These are phyloP conservation scores for Muscina levida DNA, from an alignment of 2,888 invertebrate genomes.

Conservation along the genomic window DNA sequence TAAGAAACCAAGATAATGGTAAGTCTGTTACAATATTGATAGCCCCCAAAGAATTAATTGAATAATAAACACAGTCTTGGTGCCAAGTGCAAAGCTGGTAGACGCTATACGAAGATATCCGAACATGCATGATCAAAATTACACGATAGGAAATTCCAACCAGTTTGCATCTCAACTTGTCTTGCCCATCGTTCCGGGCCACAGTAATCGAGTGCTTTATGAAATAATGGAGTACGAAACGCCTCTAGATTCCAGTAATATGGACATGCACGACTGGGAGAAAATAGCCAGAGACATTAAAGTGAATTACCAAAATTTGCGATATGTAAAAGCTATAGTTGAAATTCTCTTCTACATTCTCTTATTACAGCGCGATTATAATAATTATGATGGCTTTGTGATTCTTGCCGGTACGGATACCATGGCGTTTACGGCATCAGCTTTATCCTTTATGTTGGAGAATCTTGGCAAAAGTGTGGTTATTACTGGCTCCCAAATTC, in stretches of 20 bases:
- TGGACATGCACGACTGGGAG: slow-evolving; percentile 95
- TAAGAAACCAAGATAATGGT: slow-evolving; percentile 89
- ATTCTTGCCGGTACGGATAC: slow-evolving; percentile 98
- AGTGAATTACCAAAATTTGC: slow-evolving; percentile 82
- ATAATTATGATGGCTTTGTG: slow-evolving; percentile 94
- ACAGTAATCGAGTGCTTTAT: slow-evolving; percentile 84
- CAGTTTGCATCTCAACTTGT: slow-evolving; percentile 81
- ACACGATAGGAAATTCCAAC: slow-evolving; percentile 83
- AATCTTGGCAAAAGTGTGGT: slow-evolving; percentile 96
- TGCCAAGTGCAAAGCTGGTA: slow-evolving; percentile 78
- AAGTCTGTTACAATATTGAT: slow-evolving; percentile 74
- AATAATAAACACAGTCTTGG: slow-evolving; percentile 84
- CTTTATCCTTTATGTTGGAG: slow-evolving; percentile 97
- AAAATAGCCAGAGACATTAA: slow-evolving; percentile 92
- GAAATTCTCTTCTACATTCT: too few species aligned
- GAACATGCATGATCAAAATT: slow-evolving; percentile 90
- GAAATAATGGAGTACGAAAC: slow-evolving; percentile 91
- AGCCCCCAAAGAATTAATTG: background rate
- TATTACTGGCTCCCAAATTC: slow-evolving; percentile 96
- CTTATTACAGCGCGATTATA: slow-evolving; percentile 88
- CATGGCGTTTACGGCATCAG: slow-evolving; percentile 96
- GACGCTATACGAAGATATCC: slow-evolving; percentile 84
- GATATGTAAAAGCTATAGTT: too few species aligned
- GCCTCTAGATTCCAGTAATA: slow-evolving; percentile 95
- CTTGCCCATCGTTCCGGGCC: slow-evolving; percentile 83